Evolutionary conservation across 2,113 vertebrate genomes (phyloP), one percentile per base, ranked within the genome.

Genomic region (Ammodytes marinus): DNA sequence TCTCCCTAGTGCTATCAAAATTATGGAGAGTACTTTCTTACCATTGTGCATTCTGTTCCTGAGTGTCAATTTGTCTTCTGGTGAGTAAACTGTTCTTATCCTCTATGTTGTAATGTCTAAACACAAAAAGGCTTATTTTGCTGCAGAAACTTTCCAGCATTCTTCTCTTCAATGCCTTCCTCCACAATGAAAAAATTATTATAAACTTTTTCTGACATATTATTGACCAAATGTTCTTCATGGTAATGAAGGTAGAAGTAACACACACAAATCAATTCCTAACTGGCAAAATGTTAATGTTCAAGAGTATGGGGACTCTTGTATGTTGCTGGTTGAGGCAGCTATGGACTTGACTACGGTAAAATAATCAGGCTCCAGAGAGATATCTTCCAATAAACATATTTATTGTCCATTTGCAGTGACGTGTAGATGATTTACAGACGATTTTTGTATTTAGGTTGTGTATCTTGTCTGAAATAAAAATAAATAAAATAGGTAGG

Each of bases 11-110:
- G 35, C 9, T 46, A 47, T 14, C 27, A 75, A 63, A 64, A 88
- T 82, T 82, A 75, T 27, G 37, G 69, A 50, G 47, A 53, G 50
- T 2, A 35, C 17, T 19, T 17, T 65, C 0, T 66, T 87, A 13
- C 63, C 71, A 4, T 4, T 35, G 4, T 58, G 35, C 49, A 5
- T 63, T 3, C 27, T 88, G 67, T 73, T 79, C 12, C 50, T 77
- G 63, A 69, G 2, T 0, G 1, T 88, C 27, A 47, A 14, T 43
- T 49, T 68, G 14, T 67, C 78, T 54, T 47, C 11, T 64, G 82
- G 86, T 84, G 61, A 84, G 86, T 84, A 61, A 80, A 46, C 12
- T 54, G 14, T 53, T 3, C 3, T 19, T 46, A 19, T 14, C 4
- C 14, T 42, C 4, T 58, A 15, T 4, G 5, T 10, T 11, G 13